Evolutionary conservation across 2,113 vertebrate genomes (phyloP).

Genomic region (Thymallus thymallus): DNA sequence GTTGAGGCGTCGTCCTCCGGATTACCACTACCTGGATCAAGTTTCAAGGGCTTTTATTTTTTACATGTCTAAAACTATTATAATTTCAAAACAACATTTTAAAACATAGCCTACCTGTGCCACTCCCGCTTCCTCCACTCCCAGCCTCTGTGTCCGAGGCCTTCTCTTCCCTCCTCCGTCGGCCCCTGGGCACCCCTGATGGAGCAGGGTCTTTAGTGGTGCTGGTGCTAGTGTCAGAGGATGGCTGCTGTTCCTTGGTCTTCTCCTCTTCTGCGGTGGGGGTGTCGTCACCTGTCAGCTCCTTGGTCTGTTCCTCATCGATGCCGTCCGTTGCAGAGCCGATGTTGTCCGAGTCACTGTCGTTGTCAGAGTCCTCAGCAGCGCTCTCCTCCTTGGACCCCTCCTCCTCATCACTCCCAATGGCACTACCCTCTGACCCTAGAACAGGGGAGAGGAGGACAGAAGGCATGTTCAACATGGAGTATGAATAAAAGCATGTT

Average conservation of each 20-base stretch:
- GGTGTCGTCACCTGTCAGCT: constrained; percentile 69
- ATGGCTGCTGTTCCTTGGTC: constrained; percentile 68
- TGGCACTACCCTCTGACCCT: constrained; percentile 95
- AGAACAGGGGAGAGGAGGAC: neutral
- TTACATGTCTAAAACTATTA: too few relatives aligned
- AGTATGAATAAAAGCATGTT: neutral
- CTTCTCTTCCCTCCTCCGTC: constrained; percentile 76
- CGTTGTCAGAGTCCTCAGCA: constrained; percentile 70
- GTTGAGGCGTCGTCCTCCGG: constrained; percentile 74
- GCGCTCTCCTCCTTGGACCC: constrained; percentile 92
- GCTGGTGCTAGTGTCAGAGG: constrained; percentile 77
- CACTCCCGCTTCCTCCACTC: constrained; percentile 19
- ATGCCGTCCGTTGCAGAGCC: constrained; percentile 77
- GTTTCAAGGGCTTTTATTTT: too few relatives aligned
- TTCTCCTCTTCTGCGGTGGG: constrained; percentile 76
- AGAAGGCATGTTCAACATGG: neutral
- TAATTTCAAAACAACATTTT: too few relatives aligned
- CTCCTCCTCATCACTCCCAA: constrained; percentile 87
- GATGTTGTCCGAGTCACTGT: constrained; percentile 87
- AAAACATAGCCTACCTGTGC: neutral
- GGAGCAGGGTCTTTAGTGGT: constrained; percentile 77
- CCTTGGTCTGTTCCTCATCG: constrained; percentile 76
- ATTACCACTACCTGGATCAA: constrained; percentile 13
- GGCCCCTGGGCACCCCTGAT: constrained; percentile 44
- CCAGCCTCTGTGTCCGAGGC: constrained; percentile 63